Base-by-base conservation (phyloP, 1,140 invertebrate species). In the Saccostrea echinata region DNA sequence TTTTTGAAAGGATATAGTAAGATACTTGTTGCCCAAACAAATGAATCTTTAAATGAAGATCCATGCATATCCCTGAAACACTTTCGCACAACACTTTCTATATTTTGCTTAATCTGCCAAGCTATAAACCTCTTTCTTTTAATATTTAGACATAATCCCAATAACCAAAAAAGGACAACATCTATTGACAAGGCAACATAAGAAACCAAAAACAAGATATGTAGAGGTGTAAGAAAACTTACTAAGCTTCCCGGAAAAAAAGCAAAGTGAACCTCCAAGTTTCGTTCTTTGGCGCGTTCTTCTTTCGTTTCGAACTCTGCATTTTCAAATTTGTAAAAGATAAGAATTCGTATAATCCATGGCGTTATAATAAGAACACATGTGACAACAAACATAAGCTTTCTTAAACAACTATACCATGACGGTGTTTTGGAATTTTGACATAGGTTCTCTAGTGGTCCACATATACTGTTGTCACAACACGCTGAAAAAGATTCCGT, bases 21-120 rank as follows among this genome's bases (percentile, higher is more conserved):
- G 6, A 83, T 24, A 9, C n/a, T 35, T 12, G 85, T 61, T 4
- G 71, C 43, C 88, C 85, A 86, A 0, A 30, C 35, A 33, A 51
- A 80, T 12, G 52, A 33, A 18, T 55, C 27, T 16, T 55, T 43
- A 18, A 57, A 57, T 3, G 89, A 91, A 68, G 84, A 64, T 30
- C 91, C 89, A 6, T 86, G 52, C 91, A 91, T 92, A 81, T 91
- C 92, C 12, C 90, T 80, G 12, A 92, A 86, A 43, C 89, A 90
- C 33, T 91, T 85, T 61, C 84, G 86, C 3, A 91, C 30, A 76
- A 91, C 86, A 76, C 24, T 76, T 35, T 87, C 86, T 11, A 92
- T 86, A 27, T 89, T 61, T 61, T n/a, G 0, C 2, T 61, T 61
- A 18, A 61, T 89, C 24, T 91, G 53, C 30, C 85, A 87, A 82